These are phyloP conservation scores for Musca domestica DNA, from an alignment of 1,140 invertebrate genomes.

Conservation along the genomic window DNA sequence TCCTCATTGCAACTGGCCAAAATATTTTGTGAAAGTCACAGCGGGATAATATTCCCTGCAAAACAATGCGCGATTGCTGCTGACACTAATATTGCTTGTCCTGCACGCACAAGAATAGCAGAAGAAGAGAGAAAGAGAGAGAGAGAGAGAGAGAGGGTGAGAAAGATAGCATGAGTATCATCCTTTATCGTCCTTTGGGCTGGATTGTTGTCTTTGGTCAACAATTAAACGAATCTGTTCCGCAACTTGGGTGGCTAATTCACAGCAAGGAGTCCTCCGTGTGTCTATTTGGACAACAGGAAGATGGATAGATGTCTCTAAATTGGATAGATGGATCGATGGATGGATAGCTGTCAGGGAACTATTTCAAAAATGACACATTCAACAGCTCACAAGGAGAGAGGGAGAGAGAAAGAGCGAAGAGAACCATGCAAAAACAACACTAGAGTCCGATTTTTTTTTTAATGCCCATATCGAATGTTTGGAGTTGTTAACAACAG, in stretches of 20 bases:
- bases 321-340: conserved; percentile 2
- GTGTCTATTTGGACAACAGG: neutral
- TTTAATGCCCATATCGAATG: conserved; percentile 4
- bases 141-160: neutral
- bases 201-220: neutral
- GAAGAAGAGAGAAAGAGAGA: neutral
- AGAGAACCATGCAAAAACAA: neutral
- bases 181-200: neutral
- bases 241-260: conserved; percentile 10
- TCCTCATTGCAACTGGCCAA: conserved; percentile 21
- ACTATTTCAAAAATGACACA: conserved; percentile 6
- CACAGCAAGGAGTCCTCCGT: neutral
- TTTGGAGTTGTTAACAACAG: conserved; percentile 8
- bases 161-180: neutral
- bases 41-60: neutral
- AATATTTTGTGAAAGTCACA: conserved; percentile 24
- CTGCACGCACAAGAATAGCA: neutral
- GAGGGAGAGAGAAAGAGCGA: neutral
- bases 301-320: neutral
- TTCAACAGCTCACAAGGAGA: neutral
- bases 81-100: too few species aligned
- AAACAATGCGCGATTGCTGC: too few species aligned
- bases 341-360: neutral
- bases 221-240: conserved; percentile 17
- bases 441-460: neutral